Conservation (phyloP, 2,113 vertebrate species). For the Pyxicephalus adspersus region DNA sequence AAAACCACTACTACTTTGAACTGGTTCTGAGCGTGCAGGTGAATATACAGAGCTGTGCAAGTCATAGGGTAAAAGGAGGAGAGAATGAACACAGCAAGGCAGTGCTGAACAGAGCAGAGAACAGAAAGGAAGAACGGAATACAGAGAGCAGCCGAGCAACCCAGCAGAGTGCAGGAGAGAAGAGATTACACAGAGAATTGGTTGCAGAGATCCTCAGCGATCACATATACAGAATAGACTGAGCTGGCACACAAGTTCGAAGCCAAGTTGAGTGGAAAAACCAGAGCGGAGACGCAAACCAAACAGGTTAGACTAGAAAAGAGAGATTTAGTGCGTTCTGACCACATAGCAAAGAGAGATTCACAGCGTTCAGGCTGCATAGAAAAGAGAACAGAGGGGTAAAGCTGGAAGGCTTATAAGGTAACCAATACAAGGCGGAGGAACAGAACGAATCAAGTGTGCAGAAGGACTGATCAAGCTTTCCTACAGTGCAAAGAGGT, state of each 20-base stretch:
- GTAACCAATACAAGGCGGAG: no score
- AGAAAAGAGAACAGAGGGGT: not conserved
- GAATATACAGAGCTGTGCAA: no score
- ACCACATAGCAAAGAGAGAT: not conserved
- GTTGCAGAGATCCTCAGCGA: not conserved
- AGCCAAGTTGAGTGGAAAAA: not conserved
- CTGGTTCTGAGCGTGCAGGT: no score
- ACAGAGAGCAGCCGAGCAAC: not conserved
- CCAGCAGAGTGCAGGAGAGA: not conserved
- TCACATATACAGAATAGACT: not conserved
- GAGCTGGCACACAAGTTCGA: not conserved
- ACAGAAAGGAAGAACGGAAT: not conserved
- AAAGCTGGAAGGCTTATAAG: no score
- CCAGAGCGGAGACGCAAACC: not conserved
- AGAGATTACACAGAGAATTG: not conserved
- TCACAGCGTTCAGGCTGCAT: not conserved
- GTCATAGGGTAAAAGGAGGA: no score
- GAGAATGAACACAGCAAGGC: conserved; percentile 10
- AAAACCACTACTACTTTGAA: no score
- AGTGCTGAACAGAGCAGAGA: not conserved
- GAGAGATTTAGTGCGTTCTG: not conserved
- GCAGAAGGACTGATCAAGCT: not conserved
- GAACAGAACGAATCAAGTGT: not conserved
- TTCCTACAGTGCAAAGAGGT: no score
- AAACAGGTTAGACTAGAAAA: not conserved